These are phyloP conservation scores for Sesia apiformis DNA, from an alignment of 2,888 invertebrate species.

Conservation along the genomic window DNA sequence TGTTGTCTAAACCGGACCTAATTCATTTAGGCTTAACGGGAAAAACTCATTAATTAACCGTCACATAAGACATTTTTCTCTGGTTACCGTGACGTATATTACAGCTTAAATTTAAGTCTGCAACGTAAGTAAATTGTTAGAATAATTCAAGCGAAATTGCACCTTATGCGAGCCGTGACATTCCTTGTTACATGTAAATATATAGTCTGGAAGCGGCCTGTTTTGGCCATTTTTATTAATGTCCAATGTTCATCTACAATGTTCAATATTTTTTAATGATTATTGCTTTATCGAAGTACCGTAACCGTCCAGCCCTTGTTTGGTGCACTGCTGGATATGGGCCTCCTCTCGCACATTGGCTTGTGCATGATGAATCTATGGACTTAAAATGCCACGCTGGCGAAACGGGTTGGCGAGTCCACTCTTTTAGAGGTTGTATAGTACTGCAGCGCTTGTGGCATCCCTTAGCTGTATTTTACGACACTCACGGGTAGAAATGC, in stretches of 20 bases:
- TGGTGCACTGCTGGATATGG: too few relatives aligned
- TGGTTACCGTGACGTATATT: slow-evolving; percentile 15
- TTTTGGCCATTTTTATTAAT: neutral
- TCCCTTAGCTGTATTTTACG: too few relatives aligned
- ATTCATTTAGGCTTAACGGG: neutral
- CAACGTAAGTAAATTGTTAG: slow-evolving; percentile 16
- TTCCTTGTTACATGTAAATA: slow-evolving; percentile 1
- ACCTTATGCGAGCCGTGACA: slow-evolving; percentile 11
- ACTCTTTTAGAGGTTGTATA: too few relatives aligned
- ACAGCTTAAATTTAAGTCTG: slow-evolving; percentile 15
- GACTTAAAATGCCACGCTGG: too few relatives aligned
- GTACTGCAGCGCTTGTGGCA: too few relatives aligned
- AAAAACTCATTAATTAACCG: slow-evolving; percentile 1
- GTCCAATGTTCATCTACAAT: neutral
- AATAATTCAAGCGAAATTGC: slow-evolving; percentile 26
- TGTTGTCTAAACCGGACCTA: neutral
- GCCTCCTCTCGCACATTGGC: too few relatives aligned
- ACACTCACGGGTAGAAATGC: too few relatives aligned
- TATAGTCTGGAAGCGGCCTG: slow-evolving; percentile 3
- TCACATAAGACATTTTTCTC: slow-evolving; percentile 17
- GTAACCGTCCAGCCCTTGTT: too few relatives aligned
- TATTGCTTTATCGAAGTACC: too few relatives aligned
- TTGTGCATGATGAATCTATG: too few relatives aligned
- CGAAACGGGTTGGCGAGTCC: too few relatives aligned
- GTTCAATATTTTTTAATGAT: too few relatives aligned